phyloP scores from a whole-genome alignment of 2,888 invertebrate genomes.

The Mechanitis mazaeus region DNA sequence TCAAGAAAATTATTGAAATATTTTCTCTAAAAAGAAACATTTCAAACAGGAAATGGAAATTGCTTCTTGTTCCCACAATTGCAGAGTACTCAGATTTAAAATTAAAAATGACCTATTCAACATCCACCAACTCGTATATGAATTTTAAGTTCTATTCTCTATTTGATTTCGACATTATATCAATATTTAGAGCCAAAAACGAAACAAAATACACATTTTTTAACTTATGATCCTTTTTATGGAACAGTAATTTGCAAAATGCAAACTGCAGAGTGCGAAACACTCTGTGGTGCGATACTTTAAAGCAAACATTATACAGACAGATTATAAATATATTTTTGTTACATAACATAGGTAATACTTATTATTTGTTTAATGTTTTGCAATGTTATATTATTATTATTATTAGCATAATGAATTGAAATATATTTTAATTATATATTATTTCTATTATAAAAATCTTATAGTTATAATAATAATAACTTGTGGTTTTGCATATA shows the following conservation, averaged over 20 bases:
- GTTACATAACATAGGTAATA: too few species aligned
- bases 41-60: conserved; percentile 62
- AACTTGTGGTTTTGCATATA: too few species aligned
- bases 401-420: too few species aligned
- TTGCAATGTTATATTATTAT: too few species aligned
- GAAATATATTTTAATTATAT: too few species aligned
- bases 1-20: conserved; percentile 34
- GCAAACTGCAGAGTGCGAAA: conserved; percentile 10
- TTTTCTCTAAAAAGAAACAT: conserved; percentile 45
- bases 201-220: conserved; percentile 5
- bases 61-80: conserved; percentile 27
- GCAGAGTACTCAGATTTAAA: background rate
- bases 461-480: too few species aligned
- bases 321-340: background rate
- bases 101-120: background rate
- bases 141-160: too few species aligned
- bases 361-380: too few species aligned
- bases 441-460: too few species aligned
- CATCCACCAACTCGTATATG: background rate
- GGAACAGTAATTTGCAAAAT: conserved; percentile 11
- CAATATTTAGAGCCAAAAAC: conserved; percentile 2
- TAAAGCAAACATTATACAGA: conserved; percentile 1
- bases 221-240: background rate
- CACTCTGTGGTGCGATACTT: conserved; percentile 2
- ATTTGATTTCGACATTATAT: background rate